Evolutionary conservation across 2,113 vertebrate species (phyloP).

Genomic region (Lutjanus erythropterus): DNA sequence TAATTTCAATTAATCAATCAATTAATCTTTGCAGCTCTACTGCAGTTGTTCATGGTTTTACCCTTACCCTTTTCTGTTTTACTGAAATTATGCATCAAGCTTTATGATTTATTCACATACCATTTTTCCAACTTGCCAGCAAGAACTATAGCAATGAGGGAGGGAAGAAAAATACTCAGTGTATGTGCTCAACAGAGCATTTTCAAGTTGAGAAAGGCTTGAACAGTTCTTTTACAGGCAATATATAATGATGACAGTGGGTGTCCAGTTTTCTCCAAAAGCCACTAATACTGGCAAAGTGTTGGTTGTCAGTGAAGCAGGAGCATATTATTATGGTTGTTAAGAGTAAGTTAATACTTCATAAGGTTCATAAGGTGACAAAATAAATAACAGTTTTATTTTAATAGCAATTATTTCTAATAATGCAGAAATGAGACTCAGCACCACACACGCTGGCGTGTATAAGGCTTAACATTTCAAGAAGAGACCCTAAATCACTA

Average conservation of each 20-base stretch:
- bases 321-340: neutral
- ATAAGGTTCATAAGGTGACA: neutral
- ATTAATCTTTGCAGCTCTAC: no score
- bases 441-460: neutral
- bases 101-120: no score
- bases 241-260: neutral
- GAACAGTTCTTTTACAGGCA: neutral
- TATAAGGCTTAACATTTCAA: slow-evolving; percentile 7
- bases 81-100: no score
- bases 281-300: no score
- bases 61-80: no score
- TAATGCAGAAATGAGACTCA: neutral
- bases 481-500: neutral
- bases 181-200: no score
- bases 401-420: neutral
- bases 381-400: neutral
- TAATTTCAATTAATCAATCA: no score
- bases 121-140: no score
- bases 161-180: no score
- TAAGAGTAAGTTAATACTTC: neutral
- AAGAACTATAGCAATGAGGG: no score
- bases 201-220: neutral
- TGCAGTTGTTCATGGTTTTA: no score
- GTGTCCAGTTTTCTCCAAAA: no score
- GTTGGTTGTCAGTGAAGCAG: neutral